Evolutionary conservation across 1,140 invertebrate genomes (phyloP).

Genomic region (Mactra quadrangularis): DNA sequence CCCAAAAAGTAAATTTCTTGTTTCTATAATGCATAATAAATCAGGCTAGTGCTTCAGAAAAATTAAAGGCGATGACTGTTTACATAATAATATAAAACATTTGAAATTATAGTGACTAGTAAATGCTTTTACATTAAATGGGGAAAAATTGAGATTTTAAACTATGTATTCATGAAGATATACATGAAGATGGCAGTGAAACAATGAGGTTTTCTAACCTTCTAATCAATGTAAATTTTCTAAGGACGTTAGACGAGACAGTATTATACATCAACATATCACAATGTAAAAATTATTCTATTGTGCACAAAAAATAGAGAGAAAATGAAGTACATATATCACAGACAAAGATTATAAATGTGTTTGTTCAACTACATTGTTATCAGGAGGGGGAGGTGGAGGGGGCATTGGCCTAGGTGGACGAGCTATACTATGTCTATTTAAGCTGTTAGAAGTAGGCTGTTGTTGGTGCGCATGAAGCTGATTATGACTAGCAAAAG

Average conservation of each 20-base stretch:
- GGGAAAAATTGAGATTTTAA: too few species aligned
- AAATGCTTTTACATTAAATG: too few species aligned
- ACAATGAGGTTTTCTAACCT: too few species aligned
- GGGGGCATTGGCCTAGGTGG: slow-evolving; percentile 66
- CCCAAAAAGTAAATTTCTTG: too few species aligned
- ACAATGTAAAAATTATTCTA: slow-evolving; percentile 10
- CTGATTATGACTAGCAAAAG: slow-evolving; percentile 32
- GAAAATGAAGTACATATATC: slow-evolving; percentile 46
- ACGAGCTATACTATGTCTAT: slow-evolving; percentile 58
- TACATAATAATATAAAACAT: too few species aligned
- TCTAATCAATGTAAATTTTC: too few species aligned
- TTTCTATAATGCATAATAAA: too few species aligned
- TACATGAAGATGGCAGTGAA: too few species aligned
- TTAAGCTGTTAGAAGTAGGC: slow-evolving; percentile 54
- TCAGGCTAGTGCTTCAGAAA: too few species aligned
- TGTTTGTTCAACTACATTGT: slow-evolving; percentile 64
- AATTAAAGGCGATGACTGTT: too few species aligned
- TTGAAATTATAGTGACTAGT: too few species aligned
- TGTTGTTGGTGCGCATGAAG: slow-evolving; percentile 52
- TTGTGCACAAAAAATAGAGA: slow-evolving; percentile 32
- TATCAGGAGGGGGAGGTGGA: slow-evolving; percentile 71
- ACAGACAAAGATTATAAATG: slow-evolving; percentile 67
- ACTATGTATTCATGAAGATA: too few species aligned
- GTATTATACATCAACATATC: slow-evolving; percentile 41
- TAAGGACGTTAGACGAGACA: slow-evolving; percentile 20